Percentiles rank a stretch among this genome's conserved stretches.
These are phyloP conservation scores for Heterotis niloticus DNA, from an alignment of 2,113 vertebrate species.

Conservation along the genomic window DNA sequence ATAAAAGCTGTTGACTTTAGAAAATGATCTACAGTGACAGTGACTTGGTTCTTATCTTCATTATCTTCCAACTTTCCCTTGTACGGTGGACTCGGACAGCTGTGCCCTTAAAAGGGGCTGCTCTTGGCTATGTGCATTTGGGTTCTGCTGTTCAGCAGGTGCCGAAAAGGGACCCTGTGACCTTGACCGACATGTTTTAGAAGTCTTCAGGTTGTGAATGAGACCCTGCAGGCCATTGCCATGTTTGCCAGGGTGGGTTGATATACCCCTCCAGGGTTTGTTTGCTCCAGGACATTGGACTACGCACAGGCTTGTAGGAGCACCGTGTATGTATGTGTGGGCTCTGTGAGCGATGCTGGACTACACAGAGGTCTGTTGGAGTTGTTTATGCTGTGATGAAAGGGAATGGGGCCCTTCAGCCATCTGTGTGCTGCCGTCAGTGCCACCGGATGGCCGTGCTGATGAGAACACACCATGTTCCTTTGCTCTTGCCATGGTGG, in stretches of 20 bases:
- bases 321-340: not conserved
- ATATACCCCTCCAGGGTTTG: not conserved
- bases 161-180: not conserved
- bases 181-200: too few relatives aligned
- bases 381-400: conserved; percentile 14
- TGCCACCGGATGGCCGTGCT: not conserved
- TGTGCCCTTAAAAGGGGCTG: conserved; percentile 3
- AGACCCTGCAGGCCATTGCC: too few relatives aligned
- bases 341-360: not conserved
- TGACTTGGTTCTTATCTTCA: conserved; percentile 47
- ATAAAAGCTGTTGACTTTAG: conserved; percentile 46
- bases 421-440: not conserved
- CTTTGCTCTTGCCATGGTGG: conserved; percentile 21
- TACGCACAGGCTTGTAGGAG: too few relatives aligned
- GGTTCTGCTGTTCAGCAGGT: not conserved
- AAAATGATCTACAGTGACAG: conserved; percentile 61
- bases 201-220: too few relatives aligned
- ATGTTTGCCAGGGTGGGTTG: too few relatives aligned
- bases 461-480: not conserved
- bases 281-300: not conserved
- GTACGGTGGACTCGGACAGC: not conserved
- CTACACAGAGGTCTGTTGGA: not conserved
- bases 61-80: not conserved
- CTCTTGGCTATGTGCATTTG: not conserved
- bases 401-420: conserved; percentile 1